Conservation (phyloP, 1,140 invertebrate species). For the Euglossa dilemma region DNA sequence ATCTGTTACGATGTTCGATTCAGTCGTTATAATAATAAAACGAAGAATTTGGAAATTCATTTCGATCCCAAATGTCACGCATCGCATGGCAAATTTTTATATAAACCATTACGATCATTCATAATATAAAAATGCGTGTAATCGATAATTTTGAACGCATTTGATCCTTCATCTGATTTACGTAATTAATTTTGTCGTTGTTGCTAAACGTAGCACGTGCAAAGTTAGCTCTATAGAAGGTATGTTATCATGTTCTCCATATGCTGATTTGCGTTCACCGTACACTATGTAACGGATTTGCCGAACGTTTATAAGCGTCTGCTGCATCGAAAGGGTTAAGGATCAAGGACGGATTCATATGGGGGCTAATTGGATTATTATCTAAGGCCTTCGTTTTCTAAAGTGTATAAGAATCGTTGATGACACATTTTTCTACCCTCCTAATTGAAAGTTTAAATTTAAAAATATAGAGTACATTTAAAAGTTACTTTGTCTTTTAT, state of each 20-base stretch:
- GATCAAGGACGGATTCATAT: constrained; percentile 52
- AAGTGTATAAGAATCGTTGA: constrained; percentile 4
- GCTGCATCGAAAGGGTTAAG: constrained; percentile 32
- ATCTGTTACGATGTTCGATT: not conserved
- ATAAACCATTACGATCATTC: not conserved
- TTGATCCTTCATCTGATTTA: not conserved
- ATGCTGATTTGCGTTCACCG: not conserved
- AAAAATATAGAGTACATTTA: not conserved
- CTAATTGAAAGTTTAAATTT: not conserved
- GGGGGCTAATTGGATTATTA: constrained; percentile 50
- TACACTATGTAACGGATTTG: constrained; percentile 23
- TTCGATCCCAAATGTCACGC: not conserved
- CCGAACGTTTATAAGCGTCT: constrained; percentile 39
- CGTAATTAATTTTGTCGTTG: not conserved
- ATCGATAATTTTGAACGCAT: not conserved
- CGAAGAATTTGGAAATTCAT: not conserved
- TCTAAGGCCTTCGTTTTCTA: constrained; percentile 30
- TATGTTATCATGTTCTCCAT: not conserved
- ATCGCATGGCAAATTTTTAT: not conserved
- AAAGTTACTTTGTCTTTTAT: not conserved
- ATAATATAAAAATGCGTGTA: not conserved
- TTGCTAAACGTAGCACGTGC: not conserved
- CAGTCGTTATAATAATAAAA: not conserved
- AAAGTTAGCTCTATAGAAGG: not conserved
- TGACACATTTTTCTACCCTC: not conserved